phyloP scores from a whole-genome alignment of 2,888 invertebrate genomes.

The Iphiclides podalirius region DNA sequence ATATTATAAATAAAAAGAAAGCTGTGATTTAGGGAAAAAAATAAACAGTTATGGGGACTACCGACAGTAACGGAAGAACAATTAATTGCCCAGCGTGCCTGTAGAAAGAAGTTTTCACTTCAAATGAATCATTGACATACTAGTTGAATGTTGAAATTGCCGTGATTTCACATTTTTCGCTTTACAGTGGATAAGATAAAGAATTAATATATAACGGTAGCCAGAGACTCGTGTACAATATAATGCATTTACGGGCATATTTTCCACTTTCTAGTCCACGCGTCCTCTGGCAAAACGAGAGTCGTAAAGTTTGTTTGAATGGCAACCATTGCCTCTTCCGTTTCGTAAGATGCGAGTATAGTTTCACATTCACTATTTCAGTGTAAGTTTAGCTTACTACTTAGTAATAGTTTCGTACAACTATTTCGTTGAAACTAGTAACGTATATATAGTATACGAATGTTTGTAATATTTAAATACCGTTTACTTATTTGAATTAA shows the following conservation, averaged over 20 bases:
- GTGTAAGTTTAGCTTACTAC: slow-evolving; percentile 19
- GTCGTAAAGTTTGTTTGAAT: slow-evolving; percentile 21
- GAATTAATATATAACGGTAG: background rate
- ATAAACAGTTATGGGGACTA: too few species aligned
- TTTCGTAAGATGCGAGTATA: slow-evolving; percentile 13
- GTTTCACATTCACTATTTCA: slow-evolving; percentile 18
- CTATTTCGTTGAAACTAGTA: background rate
- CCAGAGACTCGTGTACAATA: background rate
- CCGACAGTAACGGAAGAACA: too few species aligned
- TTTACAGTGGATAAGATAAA: too few species aligned
- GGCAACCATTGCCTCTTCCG: slow-evolving; percentile 21
- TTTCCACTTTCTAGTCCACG: background rate
- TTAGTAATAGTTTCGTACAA: slow-evolving; percentile 7
- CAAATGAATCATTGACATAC: too few species aligned
- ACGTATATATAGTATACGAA: background rate
- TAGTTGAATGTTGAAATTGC: too few species aligned
- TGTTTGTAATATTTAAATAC: too few species aligned
- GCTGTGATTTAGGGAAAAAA: too few species aligned
- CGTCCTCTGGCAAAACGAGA: slow-evolving; percentile 14
- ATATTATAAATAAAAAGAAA: too few species aligned
- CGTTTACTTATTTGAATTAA: too few species aligned
- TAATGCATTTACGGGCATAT: background rate
- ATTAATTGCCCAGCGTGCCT: too few species aligned
- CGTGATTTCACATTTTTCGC: too few species aligned
- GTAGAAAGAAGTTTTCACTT: too few species aligned